Evolutionary conservation across 1,140 invertebrate genomes (phyloP), one percentile per base, ranked within the genome.

Genomic region (Drosophila watanabei): DNA sequence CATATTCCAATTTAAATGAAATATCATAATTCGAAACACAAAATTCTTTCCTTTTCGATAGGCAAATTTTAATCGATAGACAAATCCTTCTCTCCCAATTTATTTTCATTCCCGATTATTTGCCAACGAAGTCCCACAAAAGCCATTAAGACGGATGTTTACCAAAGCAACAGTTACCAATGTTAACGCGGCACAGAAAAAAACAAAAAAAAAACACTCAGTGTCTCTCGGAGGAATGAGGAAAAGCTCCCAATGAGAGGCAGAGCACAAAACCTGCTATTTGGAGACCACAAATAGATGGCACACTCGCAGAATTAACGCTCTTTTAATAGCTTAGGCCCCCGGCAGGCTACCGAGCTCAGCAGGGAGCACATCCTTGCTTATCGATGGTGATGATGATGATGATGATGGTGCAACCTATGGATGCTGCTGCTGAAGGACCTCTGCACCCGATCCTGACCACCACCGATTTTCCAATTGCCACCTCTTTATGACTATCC

Each of bases 81-180:
- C 54, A 43, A 20, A 45, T 14, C 61, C 24, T 37, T 46, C 45
- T n/a, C 5, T 2, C 5, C 8, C 30, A 39, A 60, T 43, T 43
- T 37, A 16, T 20, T 43, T 61, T 20, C 14, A 37, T 14, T 35
- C 51, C n/a, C 24, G 11, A 32, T 72, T 43, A 60, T 24, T 60
- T 37, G 24, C 18, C 5, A 28, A 18, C 48, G 30, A 43, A 39
- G 35, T 49, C 54, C 54, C 54, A 60, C 45, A 72, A 61, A 37
- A 61, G 45, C 46, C 68, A 52, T 72, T 75, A 72, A 72, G 51
- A 52, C 49, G 39, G 37, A 58, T 61, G 63, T 70, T 76, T 76
- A 48, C 60, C 77, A 76, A 84, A 65, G 76, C 81, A 75, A 63
- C 77, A 83, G 70, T 71, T 76, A 66, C 56, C 77, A 63, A 69